Evolutionary conservation across 1,140 invertebrate species (phyloP), one percentile per base, ranked within the genome.

Genomic region (Pogonomyrmex californicus): DNA sequence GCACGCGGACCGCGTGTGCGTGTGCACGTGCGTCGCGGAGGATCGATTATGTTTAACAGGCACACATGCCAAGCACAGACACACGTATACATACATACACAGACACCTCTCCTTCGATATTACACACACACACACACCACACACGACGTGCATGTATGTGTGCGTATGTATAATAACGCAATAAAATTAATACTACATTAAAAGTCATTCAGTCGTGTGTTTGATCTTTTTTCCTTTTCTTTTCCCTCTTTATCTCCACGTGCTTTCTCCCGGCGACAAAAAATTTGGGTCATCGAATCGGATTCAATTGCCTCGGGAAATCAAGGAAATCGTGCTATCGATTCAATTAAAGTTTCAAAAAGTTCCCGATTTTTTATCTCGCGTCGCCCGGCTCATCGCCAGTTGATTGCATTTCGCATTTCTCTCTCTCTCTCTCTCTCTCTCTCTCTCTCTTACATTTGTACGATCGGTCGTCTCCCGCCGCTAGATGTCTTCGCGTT

Each of bases 151-250:
- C 75, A 85, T 85, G 75, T 85, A 85, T 85, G 82, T 77, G 82
- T 78, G 70, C 70, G 65, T 85, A 78, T 85, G 82, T 85, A 78
- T 78, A 77, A 85, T 85, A 85, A 54, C 9, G 73, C 82, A 77
- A 85, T 85, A 85, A 77, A 85, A 77, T 76, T 85, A 63, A 85
- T 85, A 85, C 82, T 85, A 85, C 71, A 85, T 78, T 65, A 75
- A n/a, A 47, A 60, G 14, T 60, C 30, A 44, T 60, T 82, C 4
- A 10, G n/a, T 47, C 0, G 49, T 38, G 17, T 2, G 4, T 14
- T 0, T 23, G 23, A 23, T 12, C 0, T 2, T 44, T 58, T 41
- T 14, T 33, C 41, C 54, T 7, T 51, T 4, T 58, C 10, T 71
- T 51, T 71, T 47, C 36, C 14, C 49, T 7, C 10, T 47, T 60